Evolutionary conservation across 2,888 invertebrate species (phyloP), one percentile per base, ranked within the genome.

Genomic region (Autographa gamma): DNA sequence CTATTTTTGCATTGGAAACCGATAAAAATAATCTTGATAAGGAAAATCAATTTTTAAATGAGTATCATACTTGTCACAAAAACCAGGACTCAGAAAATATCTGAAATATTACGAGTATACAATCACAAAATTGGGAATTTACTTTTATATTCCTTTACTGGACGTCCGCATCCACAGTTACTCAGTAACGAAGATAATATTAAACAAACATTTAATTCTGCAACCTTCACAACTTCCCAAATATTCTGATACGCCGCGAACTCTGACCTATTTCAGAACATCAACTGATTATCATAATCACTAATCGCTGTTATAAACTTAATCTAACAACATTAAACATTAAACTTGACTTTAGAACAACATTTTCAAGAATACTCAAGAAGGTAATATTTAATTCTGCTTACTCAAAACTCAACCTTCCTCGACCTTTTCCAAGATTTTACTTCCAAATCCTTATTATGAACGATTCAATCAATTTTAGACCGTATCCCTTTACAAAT

Each of bases 371-470:
- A 73, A 77, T 77, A 73, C 73, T 80, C 73, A 73, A 77, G 65
- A 77, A 71, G 66, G 79, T 79, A 81, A 79, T 79, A 79, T 79
- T 81, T 81, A 81, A 79, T 81, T 79, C 79, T 66, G 71, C 79
- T 79, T 78, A 79, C 71, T 78, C 76, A 60, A 81, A 79, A 79
- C 71, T 79, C 75, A 63, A 31, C 34, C 54, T 65, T 78, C 79
- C 79, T 81, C 79, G 68, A 81, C 66, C 74, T 81, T 77, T 78
- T 78, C 74, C 60, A 59, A 62, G 70, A 67, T 81, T 81, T 79
- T 79, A 71, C 70, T 78, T 62, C 25, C 60, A 63, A 81, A 38
- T 68, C 68, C 74, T 64, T 73, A 77, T 81, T 80, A 66, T 66
- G 43, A 31, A 60, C 25, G 11, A 16, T 0, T 7, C 63, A 61